These are phyloP conservation scores for Argyra leucocephala DNA, from an alignment of 2,888 invertebrate genomes.

Conservation along the genomic window DNA sequence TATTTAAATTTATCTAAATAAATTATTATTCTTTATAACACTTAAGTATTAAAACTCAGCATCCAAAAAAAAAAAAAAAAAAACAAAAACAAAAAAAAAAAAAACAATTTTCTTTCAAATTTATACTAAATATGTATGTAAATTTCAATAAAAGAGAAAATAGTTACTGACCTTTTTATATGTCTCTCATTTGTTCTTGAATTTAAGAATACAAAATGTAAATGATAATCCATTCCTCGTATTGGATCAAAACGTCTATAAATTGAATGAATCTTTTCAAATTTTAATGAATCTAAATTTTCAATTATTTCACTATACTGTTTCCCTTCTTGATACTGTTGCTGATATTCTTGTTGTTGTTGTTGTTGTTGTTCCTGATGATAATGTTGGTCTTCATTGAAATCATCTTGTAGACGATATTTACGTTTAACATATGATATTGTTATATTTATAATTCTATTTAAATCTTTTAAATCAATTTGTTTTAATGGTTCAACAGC, in stretches of 20 bases:
- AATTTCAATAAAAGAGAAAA: background rate
- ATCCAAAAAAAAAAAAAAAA: background rate
- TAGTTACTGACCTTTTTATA: conserved; percentile 45
- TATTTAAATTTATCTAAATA: too few relatives aligned
- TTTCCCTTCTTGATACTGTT: too few relatives aligned
- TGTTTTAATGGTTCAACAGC: conserved; percentile 56
- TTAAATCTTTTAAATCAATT: conserved; percentile 59
- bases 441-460: conserved; percentile 48
- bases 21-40: too few relatives aligned
- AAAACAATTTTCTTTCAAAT: background rate
- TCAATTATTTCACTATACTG: background rate
- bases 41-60: too few relatives aligned
- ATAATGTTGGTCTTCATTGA: background rate
- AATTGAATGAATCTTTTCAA: conserved; percentile 54
- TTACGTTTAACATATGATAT: conserved; percentile 47
- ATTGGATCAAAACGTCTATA: conserved; percentile 72
- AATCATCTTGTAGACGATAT: conserved; percentile 35
- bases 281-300: conserved; percentile 39
- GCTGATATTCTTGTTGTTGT: background rate
- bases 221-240: conserved; percentile 73
- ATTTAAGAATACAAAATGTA: conserved; percentile 59
- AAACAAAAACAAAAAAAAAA: background rate
- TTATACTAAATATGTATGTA: background rate
- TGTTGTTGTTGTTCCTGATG: background rate
- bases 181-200: conserved; percentile 39